Evolutionary conservation across 2,797 vertebrate species (phyloP).

Genomic region (Petrocephalus schoutedeni): DNA sequence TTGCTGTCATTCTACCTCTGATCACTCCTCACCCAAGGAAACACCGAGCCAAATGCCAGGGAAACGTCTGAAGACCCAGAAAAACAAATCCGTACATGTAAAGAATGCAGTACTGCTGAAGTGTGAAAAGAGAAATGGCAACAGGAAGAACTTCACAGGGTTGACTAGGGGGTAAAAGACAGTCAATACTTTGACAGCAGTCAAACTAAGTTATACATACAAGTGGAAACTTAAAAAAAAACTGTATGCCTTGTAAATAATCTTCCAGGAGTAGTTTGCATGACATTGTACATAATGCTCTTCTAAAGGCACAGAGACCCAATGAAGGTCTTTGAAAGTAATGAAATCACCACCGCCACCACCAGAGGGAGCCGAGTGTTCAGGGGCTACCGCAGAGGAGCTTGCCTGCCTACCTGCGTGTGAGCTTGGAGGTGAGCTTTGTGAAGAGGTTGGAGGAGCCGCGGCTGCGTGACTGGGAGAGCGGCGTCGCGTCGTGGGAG

Average conservation of each 20-base stretch:
- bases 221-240: background rate
- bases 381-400: background rate
- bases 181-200: background rate
- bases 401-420: slow-evolving; percentile 75
- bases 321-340: background rate
- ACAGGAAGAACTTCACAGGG: background rate
- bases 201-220: background rate
- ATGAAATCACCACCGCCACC: background rate
- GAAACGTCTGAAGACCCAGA: background rate
- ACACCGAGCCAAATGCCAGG: background rate
- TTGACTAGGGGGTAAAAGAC: background rate
- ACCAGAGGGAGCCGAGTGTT: background rate
- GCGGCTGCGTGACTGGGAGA: slow-evolving; percentile 85
- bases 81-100: slow-evolving; percentile 6
- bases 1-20: background rate
- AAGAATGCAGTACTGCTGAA: slow-evolving; percentile 7
- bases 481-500: slow-evolving; percentile 81
- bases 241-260: background rate
- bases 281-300: background rate
- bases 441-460: slow-evolving; percentile 94
- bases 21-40: background rate
- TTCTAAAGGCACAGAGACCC: background rate
- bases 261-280: background rate
- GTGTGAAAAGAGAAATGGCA: background rate
- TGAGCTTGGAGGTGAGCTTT: slow-evolving; percentile 95